Percentiles rank a stretch among this genome's conserved stretches.
These are phyloP conservation scores for Apogon talboti DNA, from an alignment of 2,797 vertebrate species.

Conservation along the genomic window DNA sequence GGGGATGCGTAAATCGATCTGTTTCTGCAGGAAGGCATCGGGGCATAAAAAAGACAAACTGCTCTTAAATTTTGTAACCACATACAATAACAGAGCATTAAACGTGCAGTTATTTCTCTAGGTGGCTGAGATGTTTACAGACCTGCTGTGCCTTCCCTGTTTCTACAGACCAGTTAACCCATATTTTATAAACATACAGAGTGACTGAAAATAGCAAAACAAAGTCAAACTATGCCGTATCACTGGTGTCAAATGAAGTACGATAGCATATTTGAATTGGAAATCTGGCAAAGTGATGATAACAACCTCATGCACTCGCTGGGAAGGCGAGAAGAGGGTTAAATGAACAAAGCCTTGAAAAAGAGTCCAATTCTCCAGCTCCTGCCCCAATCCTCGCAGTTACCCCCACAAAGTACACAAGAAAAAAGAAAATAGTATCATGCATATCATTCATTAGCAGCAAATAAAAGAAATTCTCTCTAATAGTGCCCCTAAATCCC, in stretches of 20 bases:
- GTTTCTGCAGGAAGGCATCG: constrained; percentile 21
- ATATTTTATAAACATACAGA: constrained; percentile 58
- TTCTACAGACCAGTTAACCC: constrained; percentile 73
- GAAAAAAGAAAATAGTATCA: constrained; percentile 80
- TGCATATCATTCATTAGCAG: constrained; percentile 88
- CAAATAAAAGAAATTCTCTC: constrained; percentile 90
- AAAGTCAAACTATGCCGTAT: constrained; percentile 75
- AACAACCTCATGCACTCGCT: constrained; percentile 65
- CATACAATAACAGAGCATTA: constrained; percentile 41
- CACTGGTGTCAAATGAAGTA: constrained; percentile 66
- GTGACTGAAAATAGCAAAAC: constrained; percentile 66
- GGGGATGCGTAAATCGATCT: constrained; percentile 26
- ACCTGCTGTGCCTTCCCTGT: constrained; percentile 54
- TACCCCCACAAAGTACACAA: constrained; percentile 80
- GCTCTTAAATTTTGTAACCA: constrained; percentile 37
- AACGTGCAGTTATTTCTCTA: constrained; percentile 50
- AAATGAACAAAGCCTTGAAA: constrained; percentile 83
- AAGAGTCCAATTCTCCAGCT: constrained; percentile 79
- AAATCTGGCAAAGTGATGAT: constrained; percentile 73
- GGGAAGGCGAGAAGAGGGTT: constrained; percentile 73
- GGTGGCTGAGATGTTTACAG: constrained; percentile 61
- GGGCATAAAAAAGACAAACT: constrained; percentile 28
- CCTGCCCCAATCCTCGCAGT: constrained; percentile 75
- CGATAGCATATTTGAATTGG: constrained; percentile 69
- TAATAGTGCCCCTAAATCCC: constrained; percentile 87